Base-by-base conservation (phyloP, 2,797 vertebrate genomes). In the Alfaro cultratus region DNA sequence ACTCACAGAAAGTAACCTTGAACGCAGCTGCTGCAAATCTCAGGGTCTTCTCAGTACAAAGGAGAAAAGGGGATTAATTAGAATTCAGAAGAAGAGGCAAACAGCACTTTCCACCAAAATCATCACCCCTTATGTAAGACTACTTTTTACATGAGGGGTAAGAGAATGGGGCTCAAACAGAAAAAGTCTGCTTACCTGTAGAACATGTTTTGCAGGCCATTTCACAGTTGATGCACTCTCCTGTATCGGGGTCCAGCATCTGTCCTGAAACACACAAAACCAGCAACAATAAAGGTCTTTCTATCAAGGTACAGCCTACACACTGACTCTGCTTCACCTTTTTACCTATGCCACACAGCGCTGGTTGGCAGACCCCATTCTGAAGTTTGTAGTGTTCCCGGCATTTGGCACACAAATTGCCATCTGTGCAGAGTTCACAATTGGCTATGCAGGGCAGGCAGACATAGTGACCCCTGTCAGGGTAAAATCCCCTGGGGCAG, bases 371-470 rank as follows among this genome's bases (percentile, higher is more conserved):
- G 82, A 94, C 74, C 43, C 96, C 96, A 68, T 89, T 95, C 86
- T 95, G 95, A 60, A 96, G 94, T 80, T 93, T 94, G 93, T 95
- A 96, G 86, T 93, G 93, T 83, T 94, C 95, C 67, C 77, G 93
- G 88, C 96, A 97, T 91, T 96, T 96, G 87, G 96, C 95, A 86
- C 96, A 96, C 87, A 95, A 90, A 79, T 90, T 90, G 88, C 90
- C 90, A 84, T 96, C 94, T 73, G 92, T 90, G 93, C 96, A 97
- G 77, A 96, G 95, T 90, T 97, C 96, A 94, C 96, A 97, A 92
- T 96, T 94, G 85, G 93, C 83, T 73, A 94, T 92, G 92, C 96
- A 97, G 80, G 94, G 92, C 89, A 94, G 90, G 85, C 96, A 97
- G 84, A 85, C 85, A 79, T 95, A 96, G 87, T 90, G 93, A 86